Base-by-base conservation (phyloP, 2,888 invertebrate species). In the Scrobipalpa costella region DNA sequence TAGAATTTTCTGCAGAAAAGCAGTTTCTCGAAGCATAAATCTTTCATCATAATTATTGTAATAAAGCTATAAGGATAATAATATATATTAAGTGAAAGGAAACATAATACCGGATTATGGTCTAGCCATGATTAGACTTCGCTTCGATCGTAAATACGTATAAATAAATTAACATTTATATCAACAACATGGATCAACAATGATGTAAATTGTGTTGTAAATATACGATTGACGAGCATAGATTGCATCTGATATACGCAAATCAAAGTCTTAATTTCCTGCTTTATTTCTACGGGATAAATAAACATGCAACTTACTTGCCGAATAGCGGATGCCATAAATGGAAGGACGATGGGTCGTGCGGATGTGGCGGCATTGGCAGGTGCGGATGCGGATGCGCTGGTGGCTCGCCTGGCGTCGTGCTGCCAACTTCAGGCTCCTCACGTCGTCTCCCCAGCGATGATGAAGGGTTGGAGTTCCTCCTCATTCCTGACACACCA, bases 311-410 rank as follows among this genome's bases (percentile, higher is more conserved):
- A 73, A 93, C 94, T 95, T 91, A 96, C 96, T 95, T 96, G 93
- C 96, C 95, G 84, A 96, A 96, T 59, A 96, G 92, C 63, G 96
- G 96, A 90, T 96, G 96, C 96, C 96, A 96, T 61, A 96, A 89
- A 69, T 95, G 95, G 74, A 94, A 93, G 73, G 94, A 93, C 58
- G 94, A 91, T 67, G 92, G 92, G 71, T 88, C 88, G 75, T 86
- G 86, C 15, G 86, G 84, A 58, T 90, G 85, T 73, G 86, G 74
- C 72, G 71, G 71, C 57, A 61, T n/a, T n/a, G n/a, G n/a, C n/a
- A n/a, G n/a, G n/a, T n/a, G n/a, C n/a, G n/a, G n/a, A n/a, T n/a
- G n/a, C n/a, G n/a, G 75, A 64, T 77, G 79, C 73, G 79, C 73
- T 21, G 75, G 83, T 38, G 79, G 83, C 73, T 94, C 94, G 6